Evolutionary conservation across 92 coral and sea anemone species (phyloP), one percentile per base, ranked within the genome.

Genomic region (Umimayanthus chanpuru): DNA sequence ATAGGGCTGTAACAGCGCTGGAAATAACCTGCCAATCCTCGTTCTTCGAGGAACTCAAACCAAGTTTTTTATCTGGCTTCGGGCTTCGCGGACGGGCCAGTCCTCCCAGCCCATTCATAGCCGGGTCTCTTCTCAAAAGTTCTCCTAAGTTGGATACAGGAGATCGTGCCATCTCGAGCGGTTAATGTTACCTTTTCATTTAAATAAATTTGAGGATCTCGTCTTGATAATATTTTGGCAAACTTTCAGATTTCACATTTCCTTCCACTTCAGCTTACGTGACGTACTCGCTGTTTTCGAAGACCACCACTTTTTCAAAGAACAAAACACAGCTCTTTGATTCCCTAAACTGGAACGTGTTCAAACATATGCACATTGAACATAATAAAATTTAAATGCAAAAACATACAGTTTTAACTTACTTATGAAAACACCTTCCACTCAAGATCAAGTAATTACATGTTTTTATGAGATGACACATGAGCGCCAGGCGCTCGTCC

Each of bases 81-180:
- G 97, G 95, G 80, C 98, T 93, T 85, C 93, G 85, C 65, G 98
- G 95, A 67, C 98, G 94, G 58, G 91, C 93, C 66, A 90, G 47
- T 55, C 96, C 96, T 32, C 58, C 58, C 58, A 91, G 79, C 39
- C 91, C 87, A 15, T 94, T 81, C 72, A 76, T 76, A 1, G 96
- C 88, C 7, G 88, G 88, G 36, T 95, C 96, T 73, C 92, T 94
- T 39, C 97, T 89, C 82, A 93, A 92, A 49, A 95, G 87, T 44
- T 97, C 99, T 26, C 98, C 91, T 74, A 97, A 92, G 85, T 81
- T 97, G 49, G 98, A 93, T 40, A 95, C 98, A 15, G 98, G 96
- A 53, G 96, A 92, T 72, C 95, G 95, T 1, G 98, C 95, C 94
- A 94, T 93, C 71, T 44, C n/a, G 23, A 40, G 55, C 53, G 39